phyloP scores from a whole-genome alignment of 2,888 invertebrate genomes.

The Gastrophysa polygoni region DNA sequence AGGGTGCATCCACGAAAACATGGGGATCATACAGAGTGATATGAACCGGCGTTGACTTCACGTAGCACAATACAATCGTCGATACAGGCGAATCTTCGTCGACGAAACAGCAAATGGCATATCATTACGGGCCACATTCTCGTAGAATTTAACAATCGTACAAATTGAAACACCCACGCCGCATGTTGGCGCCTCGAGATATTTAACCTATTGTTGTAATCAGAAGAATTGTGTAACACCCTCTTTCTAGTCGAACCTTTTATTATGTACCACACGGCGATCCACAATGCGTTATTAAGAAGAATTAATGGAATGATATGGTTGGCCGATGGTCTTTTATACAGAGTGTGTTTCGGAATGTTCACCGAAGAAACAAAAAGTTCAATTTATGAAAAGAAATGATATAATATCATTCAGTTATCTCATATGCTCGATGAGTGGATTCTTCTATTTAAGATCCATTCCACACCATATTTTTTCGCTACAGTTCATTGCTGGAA shows the following conservation, averaged over 20 bases:
- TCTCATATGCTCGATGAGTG: too few relatives aligned
- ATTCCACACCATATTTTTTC: too few relatives aligned
- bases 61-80: constrained; percentile 27
- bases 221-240: constrained; percentile 48
- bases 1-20: too few relatives aligned
- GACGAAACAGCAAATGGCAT: constrained; percentile 36
- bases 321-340: neutral
- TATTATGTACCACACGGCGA: constrained; percentile 41
- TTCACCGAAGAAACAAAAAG: neutral
- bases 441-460: too few relatives aligned
- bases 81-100: constrained; percentile 23
- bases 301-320: constrained; percentile 7
- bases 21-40: too few relatives aligned
- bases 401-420: too few relatives aligned
- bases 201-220: constrained; percentile 53
- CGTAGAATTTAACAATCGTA: constrained; percentile 48
- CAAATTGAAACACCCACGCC: constrained; percentile 48
- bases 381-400: neutral
- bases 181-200: constrained; percentile 48
- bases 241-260: constrained; percentile 41
- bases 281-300: constrained; percentile 27
- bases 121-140: constrained; percentile 43
- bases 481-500: too few relatives aligned
- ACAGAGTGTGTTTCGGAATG: neutral
- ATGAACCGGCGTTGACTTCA: constrained; percentile 11